These are phyloP conservation scores for Drosophila obscura DNA, from an alignment of 1,140 invertebrate genomes.

Conservation along the genomic window DNA sequence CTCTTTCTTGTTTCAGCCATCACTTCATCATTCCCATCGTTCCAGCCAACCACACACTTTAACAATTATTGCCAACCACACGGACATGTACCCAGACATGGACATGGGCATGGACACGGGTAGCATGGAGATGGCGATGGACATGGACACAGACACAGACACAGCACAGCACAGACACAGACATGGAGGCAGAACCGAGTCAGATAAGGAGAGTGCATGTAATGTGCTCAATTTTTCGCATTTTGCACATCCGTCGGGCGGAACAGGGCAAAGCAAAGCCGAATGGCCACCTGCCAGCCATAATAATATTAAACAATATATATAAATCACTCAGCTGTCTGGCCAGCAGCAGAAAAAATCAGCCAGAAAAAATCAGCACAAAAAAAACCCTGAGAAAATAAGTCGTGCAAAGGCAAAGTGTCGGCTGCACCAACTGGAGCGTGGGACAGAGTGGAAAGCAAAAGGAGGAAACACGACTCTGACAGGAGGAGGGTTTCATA, in stretches of 20 bases:
- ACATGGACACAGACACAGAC: slow-evolving; percentile 18
- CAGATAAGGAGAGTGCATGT: slow-evolving; percentile 34
- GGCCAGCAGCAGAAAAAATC: slow-evolving; percentile 24
- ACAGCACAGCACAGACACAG: slow-evolving; percentile 3
- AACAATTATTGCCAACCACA: slow-evolving; percentile 79
- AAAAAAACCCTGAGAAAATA: no score
- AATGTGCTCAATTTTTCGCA: slow-evolving; percentile 80
- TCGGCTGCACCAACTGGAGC: neutral
- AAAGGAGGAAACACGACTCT: slow-evolving; percentile 28
- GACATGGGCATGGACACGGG: slow-evolving; percentile 23
- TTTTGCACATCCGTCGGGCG: slow-evolving; percentile 69
- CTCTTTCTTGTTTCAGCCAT: slow-evolving; percentile 21
- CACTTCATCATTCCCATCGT: slow-evolving; percentile 61
- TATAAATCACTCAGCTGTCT: slow-evolving; percentile 80
- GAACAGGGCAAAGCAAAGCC: slow-evolving; percentile 40
- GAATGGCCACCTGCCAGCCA: slow-evolving; percentile 68
- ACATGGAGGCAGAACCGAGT: slow-evolving; percentile 5
- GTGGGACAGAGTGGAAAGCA: slow-evolving; percentile 12
- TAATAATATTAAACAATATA: slow-evolving; percentile 82
- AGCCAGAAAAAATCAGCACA: no score
- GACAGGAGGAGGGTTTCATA: slow-evolving; percentile 68
- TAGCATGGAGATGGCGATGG: slow-evolving; percentile 15
- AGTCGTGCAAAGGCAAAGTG: neutral
- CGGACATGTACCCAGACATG: slow-evolving; percentile 47
- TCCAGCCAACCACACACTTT: slow-evolving; percentile 58